These are phyloP conservation scores for Tragelaphus imberbis DNA, from an alignment of 2,113 vertebrate species.

Conservation along the genomic window DNA sequence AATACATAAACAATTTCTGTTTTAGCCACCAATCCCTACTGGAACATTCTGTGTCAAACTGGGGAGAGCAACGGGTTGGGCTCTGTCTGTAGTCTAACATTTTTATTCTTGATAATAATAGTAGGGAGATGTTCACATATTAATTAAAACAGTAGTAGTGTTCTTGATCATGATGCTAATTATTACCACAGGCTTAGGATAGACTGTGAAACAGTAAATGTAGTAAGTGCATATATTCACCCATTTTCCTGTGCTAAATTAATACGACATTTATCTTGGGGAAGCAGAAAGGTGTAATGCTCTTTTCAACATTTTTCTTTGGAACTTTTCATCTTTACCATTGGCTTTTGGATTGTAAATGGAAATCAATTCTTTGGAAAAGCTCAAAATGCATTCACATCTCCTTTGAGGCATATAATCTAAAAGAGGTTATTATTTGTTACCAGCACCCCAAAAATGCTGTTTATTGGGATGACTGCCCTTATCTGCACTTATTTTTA, in stretches of 20 bases:
- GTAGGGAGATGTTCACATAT: not conserved
- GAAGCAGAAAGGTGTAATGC: not conserved
- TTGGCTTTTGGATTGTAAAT: not conserved
- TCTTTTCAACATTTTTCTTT: slow-evolving; percentile 34
- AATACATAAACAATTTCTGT: not conserved
- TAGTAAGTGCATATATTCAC: not conserved
- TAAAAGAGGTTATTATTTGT: slow-evolving; percentile 9
- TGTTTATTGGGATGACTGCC: not conserved
- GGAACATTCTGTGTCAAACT: not conserved
- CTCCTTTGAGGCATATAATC: slow-evolving; percentile 1
- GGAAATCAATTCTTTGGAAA: not conserved
- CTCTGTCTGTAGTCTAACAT: not conserved
- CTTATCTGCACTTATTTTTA: slow-evolving; percentile 20
- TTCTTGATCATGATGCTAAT: not conserved
- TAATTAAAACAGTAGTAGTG: slow-evolving; percentile 33
- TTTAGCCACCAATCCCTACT: not conserved
- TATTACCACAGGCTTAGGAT: slow-evolving; percentile 16
- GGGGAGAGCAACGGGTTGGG: not conserved
- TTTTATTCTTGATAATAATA: slow-evolving; percentile 35
- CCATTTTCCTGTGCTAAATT: slow-evolving; percentile 19
- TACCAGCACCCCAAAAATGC: not conserved
- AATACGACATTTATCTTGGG: not conserved
- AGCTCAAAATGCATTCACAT: not conserved
- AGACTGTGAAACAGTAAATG: not conserved
- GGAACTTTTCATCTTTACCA: not conserved